A percentile compares a stretch with the other conserved stretches of the same genome.
Evolutionary conservation across 2,888 invertebrate species (phyloP).

Genomic region (Cylloceria caligata): DNA sequence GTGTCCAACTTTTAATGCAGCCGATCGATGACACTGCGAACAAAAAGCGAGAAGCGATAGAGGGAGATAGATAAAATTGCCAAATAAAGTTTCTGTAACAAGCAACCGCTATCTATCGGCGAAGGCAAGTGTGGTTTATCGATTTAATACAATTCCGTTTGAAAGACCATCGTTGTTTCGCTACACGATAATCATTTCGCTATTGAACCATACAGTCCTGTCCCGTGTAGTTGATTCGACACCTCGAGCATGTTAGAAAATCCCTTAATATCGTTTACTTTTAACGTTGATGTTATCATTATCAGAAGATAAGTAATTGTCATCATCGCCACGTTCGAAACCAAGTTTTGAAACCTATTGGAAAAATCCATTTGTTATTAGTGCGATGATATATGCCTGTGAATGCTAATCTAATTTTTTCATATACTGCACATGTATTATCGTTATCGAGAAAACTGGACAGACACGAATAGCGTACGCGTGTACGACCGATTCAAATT

Average conservation of each 20-base stretch:
- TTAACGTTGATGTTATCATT: slow-evolving; percentile 39
- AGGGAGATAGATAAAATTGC: slow-evolving; percentile 42
- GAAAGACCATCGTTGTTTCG: slow-evolving; percentile 22
- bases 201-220: slow-evolving; percentile 27
- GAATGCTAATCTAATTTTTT: slow-evolving; percentile 72
- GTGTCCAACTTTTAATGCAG: slow-evolving; percentile 1
- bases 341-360: slow-evolving; percentile 7
- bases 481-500: slow-evolving; percentile 1
- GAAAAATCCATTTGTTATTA: slow-evolving; percentile 62
- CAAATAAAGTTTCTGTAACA: slow-evolving; percentile 73
- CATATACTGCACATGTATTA: slow-evolving; percentile 35
- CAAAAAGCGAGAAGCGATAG: slow-evolving; percentile 20
- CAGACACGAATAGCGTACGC: not conserved
- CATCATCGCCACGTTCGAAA: slow-evolving; percentile 27
- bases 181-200: slow-evolving; percentile 41
- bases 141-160: slow-evolving; percentile 27
- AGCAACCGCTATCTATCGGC: slow-evolving; percentile 83
- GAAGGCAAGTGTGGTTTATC: slow-evolving; percentile 83
- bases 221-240: slow-evolving; percentile 47
- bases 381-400: slow-evolving; percentile 77
- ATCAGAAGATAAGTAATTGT: slow-evolving; percentile 15
- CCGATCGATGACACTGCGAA: not conserved
- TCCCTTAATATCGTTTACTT: slow-evolving; percentile 59
- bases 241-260: slow-evolving; percentile 67
- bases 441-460: slow-evolving; percentile 33